Percentiles rank a stretch among this genome's conserved stretches.
Evolutionary conservation across 1,140 invertebrate genomes (phyloP).

Genomic region (Glomeris maerens): DNA sequence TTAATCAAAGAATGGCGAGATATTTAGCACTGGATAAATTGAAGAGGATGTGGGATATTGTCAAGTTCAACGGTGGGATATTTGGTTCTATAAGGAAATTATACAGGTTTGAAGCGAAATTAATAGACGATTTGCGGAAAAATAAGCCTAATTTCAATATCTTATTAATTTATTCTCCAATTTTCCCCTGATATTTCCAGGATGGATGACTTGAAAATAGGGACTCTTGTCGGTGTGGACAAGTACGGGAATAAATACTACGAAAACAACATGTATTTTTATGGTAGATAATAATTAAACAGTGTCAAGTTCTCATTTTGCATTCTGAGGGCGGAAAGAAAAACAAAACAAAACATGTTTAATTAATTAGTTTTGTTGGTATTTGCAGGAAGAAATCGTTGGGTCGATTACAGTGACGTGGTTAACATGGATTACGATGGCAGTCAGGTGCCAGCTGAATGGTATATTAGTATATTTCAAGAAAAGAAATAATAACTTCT

Average conservation of each 20-base stretch:
- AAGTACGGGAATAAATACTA: constrained; percentile 94
- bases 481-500: neutral
- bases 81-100: too few species aligned
- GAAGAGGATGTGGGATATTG: too few species aligned
- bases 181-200: constrained; percentile 33
- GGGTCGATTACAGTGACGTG: constrained; percentile 73
- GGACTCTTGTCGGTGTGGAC: constrained; percentile 78
- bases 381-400: constrained; percentile 80
- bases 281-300: constrained; percentile 49
- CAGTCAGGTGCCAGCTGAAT: constrained; percentile 80
- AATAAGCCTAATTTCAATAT: too few species aligned
- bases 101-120: too few species aligned
- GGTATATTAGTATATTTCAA: constrained; percentile 40
- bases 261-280: constrained; percentile 79
- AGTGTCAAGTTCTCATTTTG: too few species aligned
- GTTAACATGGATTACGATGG: constrained; percentile 78
- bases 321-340: neutral
- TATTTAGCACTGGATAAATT: too few species aligned
- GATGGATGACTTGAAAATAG: constrained; percentile 72
- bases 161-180: too few species aligned
- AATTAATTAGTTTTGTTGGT: neutral
- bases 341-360: neutral
- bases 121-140: too few species aligned
- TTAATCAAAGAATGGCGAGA: too few species aligned
- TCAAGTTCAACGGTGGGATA: too few species aligned